Base-by-base conservation (phyloP, 2,888 invertebrate species). In the Drosophila emarginata region DNA sequence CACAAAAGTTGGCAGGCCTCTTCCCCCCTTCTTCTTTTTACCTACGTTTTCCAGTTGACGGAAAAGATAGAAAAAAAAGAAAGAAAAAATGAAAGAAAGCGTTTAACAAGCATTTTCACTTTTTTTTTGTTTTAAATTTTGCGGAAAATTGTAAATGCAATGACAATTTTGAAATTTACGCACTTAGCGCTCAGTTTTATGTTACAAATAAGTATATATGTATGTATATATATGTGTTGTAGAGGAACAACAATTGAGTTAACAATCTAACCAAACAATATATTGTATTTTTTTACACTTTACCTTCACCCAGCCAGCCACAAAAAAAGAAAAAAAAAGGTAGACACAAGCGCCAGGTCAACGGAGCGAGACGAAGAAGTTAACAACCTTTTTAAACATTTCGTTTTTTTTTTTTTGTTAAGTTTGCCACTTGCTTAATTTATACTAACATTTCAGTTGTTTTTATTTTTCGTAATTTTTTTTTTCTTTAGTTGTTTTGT, bases 21-120 rank as follows among this genome's bases (percentile, higher is more conserved):
- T n/a, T 18, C 2, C 4, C 15, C 40, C 18, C 4, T 11, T 9
- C 11, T 32, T 9, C 28, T 4, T 32, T 32, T 23, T 4, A 23
- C 2, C 32, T 11, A 32, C 11, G n/a, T 45, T 45, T 21, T 11
- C 21, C 45, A 45, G 45, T 21, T 45, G 45, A 21, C 45, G 45
- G 45, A 18, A 45, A 45, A 45, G 4, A 21, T 28, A 36, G 67
- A 21, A 15, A 28, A 36, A 26, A 21, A 28, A 64, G 64, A 59
- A 45, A 58, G 54, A 66, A 32, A 61, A 59, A 53, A 2, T 23
- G 26, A 36, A 74, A 66, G 72, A 78, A 74, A 81, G 68, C 72
- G 67, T 58, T 57, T 65, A 56, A 18, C 36, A 72, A 76, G 80
- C 61, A 75, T 75, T 89, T 88, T 89, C 89, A 82, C 88, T 88